Conservation (phyloP, 2,797 vertebrate genomes). For the Chloroceryle inda region DNA sequence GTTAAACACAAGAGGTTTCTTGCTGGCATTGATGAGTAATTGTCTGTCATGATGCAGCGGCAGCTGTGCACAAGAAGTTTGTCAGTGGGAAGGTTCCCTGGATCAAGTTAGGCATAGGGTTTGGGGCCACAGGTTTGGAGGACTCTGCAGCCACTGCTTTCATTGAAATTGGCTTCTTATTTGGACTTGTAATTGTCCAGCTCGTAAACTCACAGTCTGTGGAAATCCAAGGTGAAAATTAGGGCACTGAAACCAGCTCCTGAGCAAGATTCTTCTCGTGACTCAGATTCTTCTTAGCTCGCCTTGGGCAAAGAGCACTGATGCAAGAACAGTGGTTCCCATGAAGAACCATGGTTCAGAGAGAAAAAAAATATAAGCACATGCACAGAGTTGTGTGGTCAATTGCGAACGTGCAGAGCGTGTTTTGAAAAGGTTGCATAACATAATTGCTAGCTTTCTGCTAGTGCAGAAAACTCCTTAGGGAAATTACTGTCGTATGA, state of each 20-base stretch:
- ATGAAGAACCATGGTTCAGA: not conserved
- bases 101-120: not conserved
- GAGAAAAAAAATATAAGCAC: not conserved
- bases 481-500: conserved; percentile 25
- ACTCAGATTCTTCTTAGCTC: not conserved
- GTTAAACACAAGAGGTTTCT: conserved; percentile 14
- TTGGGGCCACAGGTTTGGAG: not conserved
- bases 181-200: not conserved
- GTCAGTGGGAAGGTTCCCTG: not conserved
- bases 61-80: not conserved
- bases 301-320: rapidly evolving
- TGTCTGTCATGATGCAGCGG: not conserved
- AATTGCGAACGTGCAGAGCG: rapidly evolving
- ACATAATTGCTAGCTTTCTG: not conserved
- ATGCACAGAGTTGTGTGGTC: not conserved
- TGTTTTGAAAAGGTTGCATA: conserved; percentile 32
- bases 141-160: not conserved
- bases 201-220: not conserved
- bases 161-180: not conserved
- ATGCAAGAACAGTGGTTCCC: not conserved
- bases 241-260: not conserved
- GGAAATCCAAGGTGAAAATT: conserved; percentile 26
- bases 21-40: not conserved
- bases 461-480: not conserved
- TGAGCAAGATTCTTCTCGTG: not conserved